These are phyloP conservation scores for Sphaerophoria rueppellii DNA, from an alignment of 2,888 invertebrate species.

Conservation along the genomic window DNA sequence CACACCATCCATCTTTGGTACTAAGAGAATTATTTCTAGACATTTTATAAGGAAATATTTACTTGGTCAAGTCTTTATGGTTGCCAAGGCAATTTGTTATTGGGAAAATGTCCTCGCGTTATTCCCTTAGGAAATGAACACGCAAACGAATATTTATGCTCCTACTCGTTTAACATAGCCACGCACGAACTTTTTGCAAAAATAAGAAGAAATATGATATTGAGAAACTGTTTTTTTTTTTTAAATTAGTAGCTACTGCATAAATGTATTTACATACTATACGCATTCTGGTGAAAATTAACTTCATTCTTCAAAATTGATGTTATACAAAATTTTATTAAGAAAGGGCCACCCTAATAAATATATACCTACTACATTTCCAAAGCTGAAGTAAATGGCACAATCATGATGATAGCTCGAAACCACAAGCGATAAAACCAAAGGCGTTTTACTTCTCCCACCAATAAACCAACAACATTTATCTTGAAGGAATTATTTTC, in stretches of 20 bases:
- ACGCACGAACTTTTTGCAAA: too few relatives aligned
- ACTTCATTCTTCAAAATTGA: too few relatives aligned
- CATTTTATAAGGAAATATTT: slow-evolving; percentile 35
- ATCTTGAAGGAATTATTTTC: slow-evolving; percentile 39
- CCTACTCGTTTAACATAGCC: too few relatives aligned
- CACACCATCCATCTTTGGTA: too few relatives aligned
- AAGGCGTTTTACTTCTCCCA: slow-evolving; percentile 41
- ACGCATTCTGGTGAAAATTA: too few relatives aligned
- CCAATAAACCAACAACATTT: slow-evolving; percentile 27
- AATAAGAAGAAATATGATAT: too few relatives aligned
- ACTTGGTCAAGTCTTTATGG: slow-evolving; percentile 35
- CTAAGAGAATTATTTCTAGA: too few relatives aligned
- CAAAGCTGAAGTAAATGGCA: slow-evolving; percentile 34
- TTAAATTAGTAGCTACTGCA: too few relatives aligned
- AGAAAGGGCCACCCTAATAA: neutral
- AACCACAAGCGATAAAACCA: slow-evolving; percentile 18
- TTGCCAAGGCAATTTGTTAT: slow-evolving; percentile 33
- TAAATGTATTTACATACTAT: too few relatives aligned
- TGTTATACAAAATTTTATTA: too few relatives aligned
- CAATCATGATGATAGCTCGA: slow-evolving; percentile 49
- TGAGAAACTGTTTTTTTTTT: too few relatives aligned
- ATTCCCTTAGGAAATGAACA: slow-evolving; percentile 9
- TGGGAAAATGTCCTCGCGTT: slow-evolving; percentile 8
- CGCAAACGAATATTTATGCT: too few relatives aligned
- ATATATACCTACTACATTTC: neutral